Base-by-base conservation (phyloP, 53 echinoderm and acorn worm genomes). In the Holothuria scabra region DNA sequence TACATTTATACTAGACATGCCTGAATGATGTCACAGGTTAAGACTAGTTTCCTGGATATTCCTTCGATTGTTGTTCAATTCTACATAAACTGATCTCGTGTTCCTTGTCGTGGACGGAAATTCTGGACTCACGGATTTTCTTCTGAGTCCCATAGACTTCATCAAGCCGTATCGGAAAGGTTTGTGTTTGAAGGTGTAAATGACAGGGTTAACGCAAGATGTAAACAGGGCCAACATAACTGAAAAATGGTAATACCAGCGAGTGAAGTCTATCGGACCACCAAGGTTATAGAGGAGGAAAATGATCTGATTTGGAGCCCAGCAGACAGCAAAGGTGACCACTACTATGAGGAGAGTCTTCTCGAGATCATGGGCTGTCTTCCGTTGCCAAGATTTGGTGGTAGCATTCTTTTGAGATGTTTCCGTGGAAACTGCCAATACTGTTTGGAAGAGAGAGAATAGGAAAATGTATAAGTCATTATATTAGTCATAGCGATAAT, bases 151-250 rank as follows among this genome's bases (percentile, higher is more conserved):
- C 31, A 76, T 0, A 56, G 78, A 76, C 13, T 76, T 76, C 30
- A 76, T 29, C 18, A 76, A 46, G 2, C 56, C 78, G 46, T 57
- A 56, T 76, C 91, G 67, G 72, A 96, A 96, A 60, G 58, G 55
- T 31, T 88, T 88, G 85, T 96, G 91, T 76, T 93, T 93, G 74
- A 90, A 90, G 2, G 90, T 90, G 82, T 96, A 96, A 66, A 96
- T 94, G 86, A 96, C 90, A 10, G 97, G 97, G 49, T 96, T 94
- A 56, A 92, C 90, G 84, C 93, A 92, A 26, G 90, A 92, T 29
- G 94, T 96, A 37, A 87, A 88, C 3, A 96, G 79, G 3, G 92
- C 97, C 62, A 96, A 74, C 86, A 95, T 90, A 57, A 96, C 93
- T 35, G 96, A 89, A 44, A 88, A 69, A 67, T 91, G 91, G 82